Conservation (phyloP, 2,797 vertebrate genomes). For the Gorsachius magnificus region DNA sequence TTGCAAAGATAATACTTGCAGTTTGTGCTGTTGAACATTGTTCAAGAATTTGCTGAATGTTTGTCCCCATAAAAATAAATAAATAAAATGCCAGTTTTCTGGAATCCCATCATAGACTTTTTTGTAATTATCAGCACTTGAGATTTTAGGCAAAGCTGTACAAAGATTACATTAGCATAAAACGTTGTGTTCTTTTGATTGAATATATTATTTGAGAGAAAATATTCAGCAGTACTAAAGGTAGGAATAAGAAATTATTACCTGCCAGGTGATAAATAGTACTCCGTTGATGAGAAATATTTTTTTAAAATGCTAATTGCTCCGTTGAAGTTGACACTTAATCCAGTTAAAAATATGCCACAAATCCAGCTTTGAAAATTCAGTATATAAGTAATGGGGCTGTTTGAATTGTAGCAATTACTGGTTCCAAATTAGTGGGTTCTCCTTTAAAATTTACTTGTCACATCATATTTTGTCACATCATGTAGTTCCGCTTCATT, state of each 20-base stretch:
- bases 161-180: slow-evolving; percentile 80
- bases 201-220: slow-evolving; percentile 74
- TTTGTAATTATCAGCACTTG: slow-evolving; percentile 73
- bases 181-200: slow-evolving; percentile 74
- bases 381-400: slow-evolving; percentile 48
- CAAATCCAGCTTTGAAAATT: slow-evolving; percentile 69
- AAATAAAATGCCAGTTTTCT: slow-evolving; percentile 49
- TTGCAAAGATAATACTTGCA: background rate
- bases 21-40: background rate
- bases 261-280: slow-evolving; percentile 77
- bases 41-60: background rate
- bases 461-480: slow-evolving; percentile 50
- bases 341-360: slow-evolving; percentile 54
- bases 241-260: slow-evolving; percentile 75
- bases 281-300: slow-evolving; percentile 72
- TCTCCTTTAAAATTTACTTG: slow-evolving; percentile 60
- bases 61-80: background rate
- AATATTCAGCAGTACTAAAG: slow-evolving; percentile 67
- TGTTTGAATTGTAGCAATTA: slow-evolving; percentile 64
- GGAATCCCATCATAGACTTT: slow-evolving; percentile 55
- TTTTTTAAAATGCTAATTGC: slow-evolving; percentile 69
- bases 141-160: slow-evolving; percentile 72
- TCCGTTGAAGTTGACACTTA: slow-evolving; percentile 67
- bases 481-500: slow-evolving; percentile 11
- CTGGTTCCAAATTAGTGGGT: slow-evolving; percentile 49